Evolutionary conservation across 2,113 vertebrate genomes (phyloP), one percentile per base, ranked within the genome.

Genomic region (Salvelinus fontinalis): DNA sequence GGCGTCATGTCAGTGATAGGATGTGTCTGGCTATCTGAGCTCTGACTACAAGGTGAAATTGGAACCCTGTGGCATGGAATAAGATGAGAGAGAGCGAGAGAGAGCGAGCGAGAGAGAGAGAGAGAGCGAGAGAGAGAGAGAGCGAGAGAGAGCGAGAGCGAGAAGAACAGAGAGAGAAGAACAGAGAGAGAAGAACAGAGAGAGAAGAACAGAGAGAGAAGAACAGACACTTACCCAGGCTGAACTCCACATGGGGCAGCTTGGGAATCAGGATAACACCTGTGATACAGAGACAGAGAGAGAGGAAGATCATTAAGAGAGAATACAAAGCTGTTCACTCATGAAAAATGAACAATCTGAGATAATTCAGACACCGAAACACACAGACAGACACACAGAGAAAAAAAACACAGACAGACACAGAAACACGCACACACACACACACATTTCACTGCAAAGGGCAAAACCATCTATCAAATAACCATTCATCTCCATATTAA

Each of bases 211-310:
- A 44, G 39, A 51, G 62, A 51, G 8, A 44, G 39, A 44, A 44
- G 2, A 44, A 44, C 34, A 34, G 6, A 7, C 54, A 92, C 90
- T 92, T 87, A 93, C 90, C 90, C 0, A 93, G 77, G 77, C 87
- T 89, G 79, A 93, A 88, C 77, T 93, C 91, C 81, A 93, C 76
- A 68, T 71, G 82, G 27, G 84, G 84, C 78, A 89, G 73, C 78
- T 75, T 90, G 48, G 86, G 81, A 29, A 73, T 84, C 64, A 81
- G 66, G 77, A 85, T 67, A 31, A 83, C 79, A 83, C 87, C 91
- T 91, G 78, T 68, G 54, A 78, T 60, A 79, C 64, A 77, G 29
- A 79, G 20, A 71, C 62, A 65, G 51, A 69, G 69, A 57, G n/a
- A 68, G 62, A 24, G 3, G 51, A 59, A 48, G 65, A 67, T 31